These are phyloP conservation scores for Smutsia gigantea DNA, from an alignment of 2,797 vertebrate species.

Conservation along the genomic window DNA sequence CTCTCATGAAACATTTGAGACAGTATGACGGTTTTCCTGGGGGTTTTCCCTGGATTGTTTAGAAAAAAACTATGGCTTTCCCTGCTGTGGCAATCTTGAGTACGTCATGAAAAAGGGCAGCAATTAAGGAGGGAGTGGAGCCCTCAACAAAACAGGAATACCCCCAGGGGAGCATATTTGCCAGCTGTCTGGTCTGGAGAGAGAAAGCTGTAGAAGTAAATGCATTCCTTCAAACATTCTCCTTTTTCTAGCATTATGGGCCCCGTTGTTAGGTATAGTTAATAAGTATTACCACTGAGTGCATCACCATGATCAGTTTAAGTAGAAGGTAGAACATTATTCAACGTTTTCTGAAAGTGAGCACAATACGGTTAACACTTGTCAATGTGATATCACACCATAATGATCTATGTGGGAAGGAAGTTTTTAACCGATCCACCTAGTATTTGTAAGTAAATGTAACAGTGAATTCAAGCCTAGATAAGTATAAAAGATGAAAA, in stretches of 20 bases:
- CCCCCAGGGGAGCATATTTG: background rate
- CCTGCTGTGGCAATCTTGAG: slow-evolving; percentile 66
- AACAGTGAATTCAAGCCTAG: background rate
- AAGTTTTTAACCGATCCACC: background rate
- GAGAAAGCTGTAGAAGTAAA: background rate
- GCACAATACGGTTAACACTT: background rate
- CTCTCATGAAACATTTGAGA: background rate
- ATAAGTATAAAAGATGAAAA: background rate
- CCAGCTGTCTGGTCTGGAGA: background rate
- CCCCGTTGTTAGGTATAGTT: background rate
- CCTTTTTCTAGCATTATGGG: background rate
- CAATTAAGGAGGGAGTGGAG: slow-evolving; percentile 52
- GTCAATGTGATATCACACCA: background rate
- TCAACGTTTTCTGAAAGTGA: slow-evolving; percentile 18
- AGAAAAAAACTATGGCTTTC: slow-evolving; percentile 73
- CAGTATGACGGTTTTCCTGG: slow-evolving; percentile 60
- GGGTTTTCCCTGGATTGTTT: slow-evolving; percentile 74
- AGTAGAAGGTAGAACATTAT: background rate
- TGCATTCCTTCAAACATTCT: background rate
- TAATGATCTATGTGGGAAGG: background rate
- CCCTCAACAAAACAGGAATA: background rate
- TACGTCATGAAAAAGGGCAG: background rate
- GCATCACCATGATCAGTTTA: background rate
- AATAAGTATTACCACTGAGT: background rate
- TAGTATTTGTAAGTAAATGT: background rate